These are phyloP conservation scores for Kradibia gibbosae DNA, from an alignment of 1,140 invertebrate species.

Conservation along the genomic window DNA sequence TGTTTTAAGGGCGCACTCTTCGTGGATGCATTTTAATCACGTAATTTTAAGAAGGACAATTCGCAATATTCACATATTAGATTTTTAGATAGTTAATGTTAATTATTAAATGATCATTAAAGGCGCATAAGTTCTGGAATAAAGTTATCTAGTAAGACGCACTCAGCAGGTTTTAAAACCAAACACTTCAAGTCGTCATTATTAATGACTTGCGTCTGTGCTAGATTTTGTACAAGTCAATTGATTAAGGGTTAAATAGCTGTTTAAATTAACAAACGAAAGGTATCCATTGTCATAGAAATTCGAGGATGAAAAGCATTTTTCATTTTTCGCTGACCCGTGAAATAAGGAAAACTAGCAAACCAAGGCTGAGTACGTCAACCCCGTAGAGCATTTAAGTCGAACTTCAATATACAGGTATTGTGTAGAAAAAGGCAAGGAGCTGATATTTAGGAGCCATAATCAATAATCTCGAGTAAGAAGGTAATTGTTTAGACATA, in stretches of 20 bases:
- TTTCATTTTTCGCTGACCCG: slow-evolving; percentile 35
- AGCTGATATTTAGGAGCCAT: neutral
- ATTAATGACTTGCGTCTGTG: slow-evolving; percentile 44
- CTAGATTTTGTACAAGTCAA: slow-evolving; percentile 42
- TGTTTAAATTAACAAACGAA: slow-evolving; percentile 26
- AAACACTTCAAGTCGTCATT: neutral
- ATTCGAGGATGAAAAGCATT: slow-evolving; percentile 23
- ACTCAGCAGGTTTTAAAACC: neutral
- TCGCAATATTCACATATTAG: no score
- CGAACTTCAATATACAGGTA: neutral
- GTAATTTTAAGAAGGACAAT: no score
- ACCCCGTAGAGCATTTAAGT: neutral
- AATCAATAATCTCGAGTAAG: slow-evolving; percentile 49
- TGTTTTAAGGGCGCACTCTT: no score
- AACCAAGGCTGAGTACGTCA: neutral
- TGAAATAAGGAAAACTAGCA: neutral
- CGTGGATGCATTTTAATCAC: no score
- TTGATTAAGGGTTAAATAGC: slow-evolving; percentile 31
- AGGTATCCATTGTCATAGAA: slow-evolving; percentile 13
- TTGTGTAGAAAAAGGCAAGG: slow-evolving; percentile 20
- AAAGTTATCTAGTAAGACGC: slow-evolving; percentile 28
- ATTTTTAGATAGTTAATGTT: no score
- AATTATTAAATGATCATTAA: neutral
- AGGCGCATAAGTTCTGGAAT: neutral
- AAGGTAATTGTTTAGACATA: slow-evolving; percentile 36